These are phyloP conservation scores for Drepana arcuata DNA, from an alignment of 1,140 invertebrate genomes.

Conservation along the genomic window DNA sequence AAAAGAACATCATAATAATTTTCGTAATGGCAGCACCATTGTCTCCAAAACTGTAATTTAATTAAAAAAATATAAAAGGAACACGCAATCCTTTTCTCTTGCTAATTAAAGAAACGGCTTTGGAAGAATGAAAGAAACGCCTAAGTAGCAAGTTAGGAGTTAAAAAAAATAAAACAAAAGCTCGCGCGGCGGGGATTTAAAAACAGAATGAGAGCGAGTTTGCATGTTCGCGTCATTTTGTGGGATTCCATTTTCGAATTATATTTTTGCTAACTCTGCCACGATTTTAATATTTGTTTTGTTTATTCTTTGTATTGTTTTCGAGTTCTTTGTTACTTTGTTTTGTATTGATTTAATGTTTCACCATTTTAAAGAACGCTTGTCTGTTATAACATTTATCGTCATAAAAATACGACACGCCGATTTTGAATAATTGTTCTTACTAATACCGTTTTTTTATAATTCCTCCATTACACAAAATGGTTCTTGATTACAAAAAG, in stretches of 20 bases:
- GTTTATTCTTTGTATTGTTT: conserved; percentile 11
- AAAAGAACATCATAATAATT: conserved; percentile 43
- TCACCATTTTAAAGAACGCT: no score
- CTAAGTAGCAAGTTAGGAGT: conserved; percentile 63
- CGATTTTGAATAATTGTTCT: no score
- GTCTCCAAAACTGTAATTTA: conserved; percentile 57
- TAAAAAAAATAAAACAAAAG: conserved; percentile 41
- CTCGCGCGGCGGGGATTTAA: conserved; percentile 30
- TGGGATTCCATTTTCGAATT: conserved; percentile 36
- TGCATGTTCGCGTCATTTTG: conserved; percentile 42
- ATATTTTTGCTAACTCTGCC: conserved; percentile 15
- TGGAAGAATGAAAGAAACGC: conserved; percentile 44
- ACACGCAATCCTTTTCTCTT: conserved; percentile 61
- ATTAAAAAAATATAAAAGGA: conserved; percentile 62
- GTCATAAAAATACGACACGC: no score
- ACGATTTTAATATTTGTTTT: conserved; percentile 18
- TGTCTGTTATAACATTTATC: no score
- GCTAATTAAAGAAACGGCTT: conserved; percentile 63
- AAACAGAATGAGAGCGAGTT: conserved; percentile 36
- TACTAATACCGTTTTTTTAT: no score
- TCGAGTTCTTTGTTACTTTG: no score
- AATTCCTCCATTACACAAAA: no score
- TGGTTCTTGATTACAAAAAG: no score
- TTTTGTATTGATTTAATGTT: no score
- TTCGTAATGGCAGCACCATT: no score